Evolutionary conservation across 2,888 invertebrate genomes (phyloP).

Genomic region (Nomada flava): DNA sequence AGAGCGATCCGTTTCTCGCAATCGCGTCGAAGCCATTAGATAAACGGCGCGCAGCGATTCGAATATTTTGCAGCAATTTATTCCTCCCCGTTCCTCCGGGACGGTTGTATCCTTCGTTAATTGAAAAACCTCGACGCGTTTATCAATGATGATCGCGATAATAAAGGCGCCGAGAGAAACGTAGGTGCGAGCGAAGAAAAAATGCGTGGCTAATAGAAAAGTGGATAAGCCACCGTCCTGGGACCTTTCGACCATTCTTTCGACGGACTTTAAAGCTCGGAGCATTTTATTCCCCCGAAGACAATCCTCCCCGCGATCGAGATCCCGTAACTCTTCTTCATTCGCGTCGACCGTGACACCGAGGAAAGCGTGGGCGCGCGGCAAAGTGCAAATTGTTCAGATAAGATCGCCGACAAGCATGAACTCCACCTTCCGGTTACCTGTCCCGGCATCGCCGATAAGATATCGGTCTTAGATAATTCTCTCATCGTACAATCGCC

Average conservation of each 20-base stretch:
- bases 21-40: constrained; percentile 63
- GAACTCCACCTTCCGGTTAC: constrained; percentile 69
- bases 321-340: background rate
- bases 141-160: too few relatives aligned
- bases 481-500: constrained; percentile 64
- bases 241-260: too few relatives aligned
- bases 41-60: background rate
- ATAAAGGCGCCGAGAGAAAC: too few relatives aligned
- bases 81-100: background rate
- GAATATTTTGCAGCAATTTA: constrained; percentile 66
- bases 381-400: constrained; percentile 58
- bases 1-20: constrained; percentile 64
- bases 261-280: too few relatives aligned
- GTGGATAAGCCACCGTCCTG: too few relatives aligned
- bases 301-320: background rate
- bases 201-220: too few relatives aligned
- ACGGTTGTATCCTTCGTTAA: background rate
- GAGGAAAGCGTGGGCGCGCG: constrained; percentile 47
- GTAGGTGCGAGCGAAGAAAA: too few relatives aligned
- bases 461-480: constrained; percentile 67
- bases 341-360: constrained; percentile 53
- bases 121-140: too few relatives aligned
- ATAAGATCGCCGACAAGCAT: constrained; percentile 64
- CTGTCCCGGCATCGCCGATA: constrained; percentile 60
- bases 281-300: too few relatives aligned